Percentiles rank a stretch among this genome's conserved stretches.
These are phyloP conservation scores for Philantomba maxwellii DNA, from an alignment of 2,113 vertebrate genomes.

Conservation along the genomic window DNA sequence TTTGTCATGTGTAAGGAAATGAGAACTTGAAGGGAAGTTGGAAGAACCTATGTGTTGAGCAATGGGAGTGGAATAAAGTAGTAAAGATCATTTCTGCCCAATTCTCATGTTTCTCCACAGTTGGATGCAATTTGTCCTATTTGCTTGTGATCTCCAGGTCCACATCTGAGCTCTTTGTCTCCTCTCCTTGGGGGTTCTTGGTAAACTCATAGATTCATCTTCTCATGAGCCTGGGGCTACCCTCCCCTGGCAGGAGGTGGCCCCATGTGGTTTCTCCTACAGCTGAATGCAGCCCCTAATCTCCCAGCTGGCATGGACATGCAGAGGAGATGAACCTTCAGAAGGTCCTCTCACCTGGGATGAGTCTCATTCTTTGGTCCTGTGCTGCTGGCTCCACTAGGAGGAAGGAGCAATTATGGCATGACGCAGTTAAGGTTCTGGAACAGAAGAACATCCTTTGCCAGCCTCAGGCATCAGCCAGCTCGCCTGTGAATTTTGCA, in stretches of 20 bases:
- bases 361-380: not conserved
- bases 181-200: not conserved
- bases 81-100: not conserved
- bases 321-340: not conserved
- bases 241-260: not conserved
- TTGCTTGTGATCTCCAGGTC: not conserved
- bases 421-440: not conserved
- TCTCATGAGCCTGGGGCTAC: not conserved
- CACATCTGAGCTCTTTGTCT: not conserved
- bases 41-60: not conserved
- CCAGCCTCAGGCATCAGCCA: constrained; percentile 39
- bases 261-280: not conserved
- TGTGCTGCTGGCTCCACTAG: not conserved
- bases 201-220: not conserved
- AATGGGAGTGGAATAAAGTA: not conserved
- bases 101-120: not conserved
- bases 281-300: not conserved
- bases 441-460: constrained; percentile 3
- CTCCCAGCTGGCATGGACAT: not conserved
- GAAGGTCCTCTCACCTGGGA: not conserved
- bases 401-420: not conserved
- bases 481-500: constrained; percentile 57
- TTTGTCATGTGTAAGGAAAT: not conserved
- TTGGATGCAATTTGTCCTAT: not conserved
- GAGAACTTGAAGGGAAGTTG: not conserved